Base-by-base conservation (phyloP, 2,797 vertebrate species). In the Simalia tracyae region DNA sequence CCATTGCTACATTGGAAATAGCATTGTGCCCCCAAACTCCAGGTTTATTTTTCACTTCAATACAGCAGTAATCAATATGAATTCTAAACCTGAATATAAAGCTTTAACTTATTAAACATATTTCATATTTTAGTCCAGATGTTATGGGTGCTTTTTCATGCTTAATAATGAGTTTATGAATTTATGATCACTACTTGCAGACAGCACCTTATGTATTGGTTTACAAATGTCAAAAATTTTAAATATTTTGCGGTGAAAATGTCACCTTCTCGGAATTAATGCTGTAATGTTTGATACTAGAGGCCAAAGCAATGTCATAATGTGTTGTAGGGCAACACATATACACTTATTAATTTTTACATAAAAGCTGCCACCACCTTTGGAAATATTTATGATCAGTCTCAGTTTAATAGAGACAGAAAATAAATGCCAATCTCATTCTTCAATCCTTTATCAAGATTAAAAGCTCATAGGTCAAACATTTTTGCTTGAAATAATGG, bases 221-320 rank as follows among this genome's bases (percentile, higher is more conserved):
- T 89, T 92, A 19, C 57, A 92, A 66, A 42, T 84, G 76, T 85
- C 91, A 85, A 66, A 61, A 84, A 46, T 36, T 66, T 84, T 42
- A 28, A 92, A 92, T 89, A 59, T 56, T 92, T 92, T 66, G 17
- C 54, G 31, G 10, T 85, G 31, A 89, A 89, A 85, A 92, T 92
- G 54, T 42, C 54, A 92, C 0, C 85, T 19, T 66, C 7, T 66
- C 56, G 60, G 63, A 17, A 89, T 60, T 89, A 24, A 26, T 86
- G 24, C 50, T 86, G n/a, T 60, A 42, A n/a, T 3, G 57, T 59
- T 90, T 81, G 90, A 36, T 87, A 81, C 59, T 60, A 14, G 63
- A 86, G 63, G 28, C 57, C 56, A 60, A 59, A n/a, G 17, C 24
- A n/a, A 66, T 31, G 42, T 81, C 72, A 46, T 46, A 24, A 46